Base-by-base conservation (phyloP, 2,113 vertebrate genomes). In the Danio rerio region DNA sequence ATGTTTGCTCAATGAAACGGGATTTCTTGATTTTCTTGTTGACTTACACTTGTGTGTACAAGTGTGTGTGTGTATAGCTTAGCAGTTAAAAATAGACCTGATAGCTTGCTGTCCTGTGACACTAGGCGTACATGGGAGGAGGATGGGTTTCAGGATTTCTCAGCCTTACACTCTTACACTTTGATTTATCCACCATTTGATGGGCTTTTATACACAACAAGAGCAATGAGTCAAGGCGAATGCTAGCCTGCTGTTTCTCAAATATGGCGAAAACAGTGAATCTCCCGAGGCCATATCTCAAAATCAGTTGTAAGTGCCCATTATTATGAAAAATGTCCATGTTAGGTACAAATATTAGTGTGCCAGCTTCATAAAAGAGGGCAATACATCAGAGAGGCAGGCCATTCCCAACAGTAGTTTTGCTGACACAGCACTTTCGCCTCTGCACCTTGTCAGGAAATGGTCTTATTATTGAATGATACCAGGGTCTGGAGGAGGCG, bases 51-150 rank as follows among this genome's bases (percentile, higher is more conserved):
- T 59, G 42, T 50, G 45, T 71, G 68, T 72, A 40, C 42, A 31
- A 42, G 45, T 73, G 68, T 55, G 56, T 71, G 55, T 79, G 75
- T 62, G 15, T 63, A 0, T 61, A 12, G 59, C 58, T 78, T 65
- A 55, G 47, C 59, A 58, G 84, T 85, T 92, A 93, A 90, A 90
- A 94, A 92, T 94, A 94, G 90, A 77, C 52, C 71, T 87, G 86
- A 84, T 85, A 86, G 86, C 86, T 85, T 89, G 88, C 88, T 77
- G 42, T 78, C 78, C 71, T 76, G 87, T 52, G 72, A 83, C 85
- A 83, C 82, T 87, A 55, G 86, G 86, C 62, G 78, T 75, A 74
- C 88, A 84, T 45, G 59, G 86, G 61, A 56, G 83, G 86, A 76
- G 85, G 86, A 80, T 68, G 50, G 52, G 49, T n/a, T 79, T 79